A percentile compares a stretch with the other conserved stretches of the same genome.
Evolutionary conservation across 23 tunicate genomes (phyloP).

Genomic region (Aplidium turbinatum): DNA sequence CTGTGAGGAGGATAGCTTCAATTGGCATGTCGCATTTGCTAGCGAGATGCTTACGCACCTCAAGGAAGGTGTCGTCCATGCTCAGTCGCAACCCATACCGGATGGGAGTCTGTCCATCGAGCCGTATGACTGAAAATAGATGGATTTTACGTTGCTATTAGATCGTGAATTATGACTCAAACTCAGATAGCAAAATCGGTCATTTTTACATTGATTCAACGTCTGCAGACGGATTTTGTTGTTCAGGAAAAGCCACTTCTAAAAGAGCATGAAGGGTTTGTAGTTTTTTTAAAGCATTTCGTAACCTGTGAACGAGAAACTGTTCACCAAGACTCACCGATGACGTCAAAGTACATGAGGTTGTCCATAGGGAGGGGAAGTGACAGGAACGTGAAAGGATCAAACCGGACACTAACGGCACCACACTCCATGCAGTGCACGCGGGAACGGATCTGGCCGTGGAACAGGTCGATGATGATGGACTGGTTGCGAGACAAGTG

Average conservation of each 20-base stretch:
- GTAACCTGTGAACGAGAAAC: too few species aligned
- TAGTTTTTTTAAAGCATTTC: too few species aligned
- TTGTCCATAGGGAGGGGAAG: slow-evolving; percentile 97
- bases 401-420: slow-evolving; percentile 72
- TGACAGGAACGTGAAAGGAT: slow-evolving; percentile 95
- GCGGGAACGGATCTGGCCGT: slow-evolving; percentile 87
- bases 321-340: too few species aligned
- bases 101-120: slow-evolving; percentile 67
- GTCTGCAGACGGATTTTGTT: too few species aligned
- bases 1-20: slow-evolving; percentile 60
- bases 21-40: slow-evolving; percentile 33
- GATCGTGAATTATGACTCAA: background rate
- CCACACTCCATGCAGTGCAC: slow-evolving; percentile 85
- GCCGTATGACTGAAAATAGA: slow-evolving; percentile 46
- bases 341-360: slow-evolving; percentile 85
- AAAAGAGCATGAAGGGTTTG: too few species aligned
- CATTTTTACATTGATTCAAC: too few species aligned
- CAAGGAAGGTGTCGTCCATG: slow-evolving; percentile 72
- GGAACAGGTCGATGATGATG: slow-evolving; percentile 92
- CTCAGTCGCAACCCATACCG: slow-evolving; percentile 68
- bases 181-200: too few species aligned
- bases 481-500: slow-evolving; percentile 93
- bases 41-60: slow-evolving; percentile 65
- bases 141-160: background rate
- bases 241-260: too few species aligned